Percentiles rank a stretch among this genome's conserved stretches.
Conservation (phyloP, 1,140 invertebrate genomes). For the Olivierus martensii region DNA sequence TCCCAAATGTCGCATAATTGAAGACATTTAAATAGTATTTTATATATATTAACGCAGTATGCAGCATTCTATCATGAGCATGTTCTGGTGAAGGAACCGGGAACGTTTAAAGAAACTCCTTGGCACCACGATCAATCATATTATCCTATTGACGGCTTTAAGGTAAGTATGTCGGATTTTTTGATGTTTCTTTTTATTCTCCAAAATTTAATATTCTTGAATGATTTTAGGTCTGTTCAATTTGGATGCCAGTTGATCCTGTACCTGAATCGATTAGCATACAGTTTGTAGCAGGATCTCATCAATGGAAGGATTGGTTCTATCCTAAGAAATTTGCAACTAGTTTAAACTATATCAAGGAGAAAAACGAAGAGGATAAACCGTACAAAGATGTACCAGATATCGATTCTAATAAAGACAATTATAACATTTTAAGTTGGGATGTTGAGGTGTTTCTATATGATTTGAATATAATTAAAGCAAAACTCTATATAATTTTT, state of each 20-base stretch:
- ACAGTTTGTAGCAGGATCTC: conserved; percentile 24
- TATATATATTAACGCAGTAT: conserved; percentile 4
- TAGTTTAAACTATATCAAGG: conserved; percentile 15
- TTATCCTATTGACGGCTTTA: conserved; percentile 25
- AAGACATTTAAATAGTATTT: too few species aligned
- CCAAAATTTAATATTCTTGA: too few species aligned
- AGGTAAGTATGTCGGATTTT: conserved; percentile 10
- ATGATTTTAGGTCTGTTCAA: conserved; percentile 20
- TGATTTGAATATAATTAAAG: background rate
- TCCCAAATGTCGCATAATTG: too few species aligned
- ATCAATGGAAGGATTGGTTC: conserved; percentile 22
- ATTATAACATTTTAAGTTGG: conserved; percentile 21
- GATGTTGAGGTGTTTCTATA: conserved; percentile 23
- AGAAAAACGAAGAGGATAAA: background rate
- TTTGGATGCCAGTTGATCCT: conserved; percentile 25
- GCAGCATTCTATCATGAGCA: conserved; percentile 27
- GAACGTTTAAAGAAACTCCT: conserved; percentile 21
- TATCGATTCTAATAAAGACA: conserved; percentile 13
- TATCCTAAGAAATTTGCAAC: conserved; percentile 23
- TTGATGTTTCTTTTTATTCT: too few species aligned
- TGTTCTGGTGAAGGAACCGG: conserved; percentile 25
- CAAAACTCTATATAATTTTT: background rate
- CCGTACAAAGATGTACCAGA: conserved; percentile 18
- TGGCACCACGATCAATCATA: conserved; percentile 28
- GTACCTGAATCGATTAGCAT: conserved; percentile 20